Evolutionary conservation across 2,888 invertebrate genomes (phyloP), one percentile per base, ranked within the genome.

Genomic region (Eilema depressum): DNA sequence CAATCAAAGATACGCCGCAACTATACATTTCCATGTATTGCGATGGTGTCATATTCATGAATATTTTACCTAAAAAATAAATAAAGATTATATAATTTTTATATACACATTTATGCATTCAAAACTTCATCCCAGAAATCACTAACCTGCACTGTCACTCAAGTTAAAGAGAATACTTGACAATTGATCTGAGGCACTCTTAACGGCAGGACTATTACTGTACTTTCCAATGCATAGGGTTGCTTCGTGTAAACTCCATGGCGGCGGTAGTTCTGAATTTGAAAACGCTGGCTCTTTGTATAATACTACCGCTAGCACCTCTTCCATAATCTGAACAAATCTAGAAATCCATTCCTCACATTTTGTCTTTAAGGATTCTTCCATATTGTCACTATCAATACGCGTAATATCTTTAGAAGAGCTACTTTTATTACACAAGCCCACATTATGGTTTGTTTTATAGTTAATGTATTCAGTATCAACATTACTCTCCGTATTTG

Each of bases 21-120:
- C 96, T 96, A 78, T 96, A 96, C 83, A 95, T 91, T 70, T 96
- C 88, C 93, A 96, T 93, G 70, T 93, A 92, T 63, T 95, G 92
- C 73, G 87, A 83, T 60, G 96, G 96, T 69, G 91, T 85, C 59
- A 96, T 89, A 71, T 95, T 89, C 63, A 89, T 85, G 75, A 89
- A 91, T 67, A 96, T 95, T 83, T 94, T 93, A 61, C 96, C 96
- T 86, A 91, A 81, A 84, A n/a, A n/a, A n/a, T n/a, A n/a, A 96
- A 82, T 85, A 85, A 47, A 90, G 8, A 64, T 28, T 2, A 28
- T 23, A 28, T 64, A n/a, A 64, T 64, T 28, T 47, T 64, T 28
- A 4, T 20, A 11, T 26, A 63, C 20, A 47, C 10, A 47, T 10
- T 28, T 25, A 3, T 30, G 8, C 53, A 53, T 53, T 7, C n/a